These are phyloP conservation scores for Chlamydotis undulata DNA, from an alignment of 2,113 vertebrate species.

Conservation along the genomic window DNA sequence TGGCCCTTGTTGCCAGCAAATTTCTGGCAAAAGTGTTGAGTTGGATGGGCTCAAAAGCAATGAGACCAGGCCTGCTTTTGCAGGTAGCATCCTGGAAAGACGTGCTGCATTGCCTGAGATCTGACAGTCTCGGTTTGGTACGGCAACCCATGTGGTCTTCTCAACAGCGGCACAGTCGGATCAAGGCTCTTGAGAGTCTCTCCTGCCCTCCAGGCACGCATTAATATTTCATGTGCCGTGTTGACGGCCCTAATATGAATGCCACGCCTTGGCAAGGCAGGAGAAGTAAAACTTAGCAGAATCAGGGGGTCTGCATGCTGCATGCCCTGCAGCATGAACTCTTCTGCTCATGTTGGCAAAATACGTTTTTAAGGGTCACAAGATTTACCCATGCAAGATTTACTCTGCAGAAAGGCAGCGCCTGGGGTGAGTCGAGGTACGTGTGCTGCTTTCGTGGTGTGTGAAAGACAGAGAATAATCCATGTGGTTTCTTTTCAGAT, in stretches of 20 bases:
- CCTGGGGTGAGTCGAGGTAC: background rate
- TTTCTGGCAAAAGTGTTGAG: background rate
- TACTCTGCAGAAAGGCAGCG: background rate
- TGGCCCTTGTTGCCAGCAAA: background rate
- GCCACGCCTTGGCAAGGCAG: background rate
- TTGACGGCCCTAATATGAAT: background rate
- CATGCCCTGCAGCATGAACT: background rate
- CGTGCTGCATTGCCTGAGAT: rapidly evolving
- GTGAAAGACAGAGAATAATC: background rate
- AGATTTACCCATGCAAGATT: background rate
- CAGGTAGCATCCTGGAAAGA: background rate
- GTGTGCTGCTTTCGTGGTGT: background rate
- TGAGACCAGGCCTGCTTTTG: background rate
- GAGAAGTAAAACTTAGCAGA: background rate
- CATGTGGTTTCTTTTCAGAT: constrained; percentile 40
- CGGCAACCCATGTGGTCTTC: background rate
- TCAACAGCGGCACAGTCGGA: background rate
- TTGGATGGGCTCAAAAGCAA: background rate
- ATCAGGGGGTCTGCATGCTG: too few species aligned
- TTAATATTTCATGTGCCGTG: background rate
- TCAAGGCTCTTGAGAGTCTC: background rate
- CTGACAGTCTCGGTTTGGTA: background rate
- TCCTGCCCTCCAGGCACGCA: background rate
- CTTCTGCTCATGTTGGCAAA: background rate
- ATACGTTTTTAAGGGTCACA: background rate